Base-by-base conservation (phyloP, 2,797 vertebrate genomes). In the Telmatherina bonti region DNA sequence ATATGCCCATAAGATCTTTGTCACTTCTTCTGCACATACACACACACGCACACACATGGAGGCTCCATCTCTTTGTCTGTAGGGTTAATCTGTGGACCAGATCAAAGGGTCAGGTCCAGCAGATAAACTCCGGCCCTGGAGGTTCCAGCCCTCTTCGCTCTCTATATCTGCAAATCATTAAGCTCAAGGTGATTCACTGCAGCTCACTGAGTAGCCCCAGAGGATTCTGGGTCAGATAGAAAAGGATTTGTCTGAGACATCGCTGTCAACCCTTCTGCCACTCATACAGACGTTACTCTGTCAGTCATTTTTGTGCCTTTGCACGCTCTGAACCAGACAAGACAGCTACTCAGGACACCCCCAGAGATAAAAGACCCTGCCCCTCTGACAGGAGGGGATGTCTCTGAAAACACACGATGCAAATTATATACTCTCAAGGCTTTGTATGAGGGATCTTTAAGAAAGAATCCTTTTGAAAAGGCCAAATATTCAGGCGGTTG, bases 151-250 rank as follows among this genome's bases (percentile, higher is more conserved):
- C 67, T 70, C 54, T 75, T 69, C 76, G 76, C 81, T 79, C 71
- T 31, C 76, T 72, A 76, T 88, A 85, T 91, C 92, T 93, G 89
- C 86, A 81, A 92, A 93, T 92, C 85, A 92, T 94, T 93, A 93
- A 93, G 84, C 89, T 86, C 72, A 68, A 83, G 84, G 84, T 91
- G 89, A 93, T 92, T 92, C 87, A 89, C 76, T 53, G 90, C 84
- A 68, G 76, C 85, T 88, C 49, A 38, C 49, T 12, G 45, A 81
- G 67, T 15, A 58, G 78, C 74, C 74, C 65, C 65, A 13, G 67
- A 90, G 86, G 88, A 86, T 87, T 76, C 63, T 66, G 72, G 83
- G 68, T 26, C 76, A 81, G 79, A 88, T 65, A 81, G 72, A 41
- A 56, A 31, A 54, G 81, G 84, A 88, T 89, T 86, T 89, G 78